Evolutionary conservation across 2,888 invertebrate species (phyloP), one percentile per base, ranked within the genome.

Genomic region (Galeopsomyia nigrocyanea): DNA sequence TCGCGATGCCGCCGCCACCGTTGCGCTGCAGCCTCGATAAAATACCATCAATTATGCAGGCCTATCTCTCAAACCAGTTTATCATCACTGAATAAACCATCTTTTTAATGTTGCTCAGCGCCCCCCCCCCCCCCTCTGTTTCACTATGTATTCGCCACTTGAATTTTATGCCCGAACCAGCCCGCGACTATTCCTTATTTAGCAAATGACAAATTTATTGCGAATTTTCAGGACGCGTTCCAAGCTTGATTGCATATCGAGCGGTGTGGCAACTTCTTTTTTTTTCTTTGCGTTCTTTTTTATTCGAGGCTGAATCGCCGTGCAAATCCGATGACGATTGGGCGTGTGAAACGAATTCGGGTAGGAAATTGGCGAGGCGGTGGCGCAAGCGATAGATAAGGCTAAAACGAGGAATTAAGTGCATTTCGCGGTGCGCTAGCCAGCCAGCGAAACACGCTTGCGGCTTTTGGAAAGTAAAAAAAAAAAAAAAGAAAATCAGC

Each of bases 361-460:
- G 26, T 21, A 16, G 63, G 51, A 63, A 63, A 63, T 63, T 63
- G 31, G 63, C 14, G 21, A 7, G 10, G 47, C 21, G 60, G 9
- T 26, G 14, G 6, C 9, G 26, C n/a, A n/a, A 51, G 17, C 49
- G 62, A 53, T 22, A 26, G 60, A 51, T 58, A 31, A 58, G 51
- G 39, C 50, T 63, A 61, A n/a, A 39, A 55, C 63, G 51, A n/a
- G 63, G 57, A 57, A 57, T 69, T 31, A 56, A 57, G 50, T 69
- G 57, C 57, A 69, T 57, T 57, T 63, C n/a, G 19, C 31, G 46
- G 26, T 39, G 31, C 31, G 14, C 39, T 39, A 39, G 31, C 7
- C 10, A 39, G 21, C 2, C 17, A 39, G n/a, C 21, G 50, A 61
- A 61, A n/a, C 49, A 14, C 49, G 22, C 50, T 14, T 66, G 66